Evolutionary conservation across 1,140 invertebrate species (phyloP).

Genomic region (Drosophila sproati): DNA sequence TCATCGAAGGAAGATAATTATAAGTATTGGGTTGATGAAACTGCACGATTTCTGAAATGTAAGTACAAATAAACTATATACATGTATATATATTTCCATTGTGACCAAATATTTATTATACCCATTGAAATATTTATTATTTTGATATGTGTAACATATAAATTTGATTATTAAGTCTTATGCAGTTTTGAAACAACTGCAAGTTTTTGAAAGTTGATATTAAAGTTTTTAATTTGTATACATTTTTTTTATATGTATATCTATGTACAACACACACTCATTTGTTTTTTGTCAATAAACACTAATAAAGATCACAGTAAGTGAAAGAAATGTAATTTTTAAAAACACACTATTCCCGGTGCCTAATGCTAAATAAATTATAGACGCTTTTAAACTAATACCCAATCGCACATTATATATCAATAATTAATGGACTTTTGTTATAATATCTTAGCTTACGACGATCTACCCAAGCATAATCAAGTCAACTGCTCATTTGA

Average conservation of each 20-base stretch:
- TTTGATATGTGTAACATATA: not conserved
- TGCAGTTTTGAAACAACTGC: constrained; percentile 6
- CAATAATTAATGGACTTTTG: not conserved
- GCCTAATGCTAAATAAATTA: constrained; percentile 12
- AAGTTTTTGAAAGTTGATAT: constrained; percentile 4
- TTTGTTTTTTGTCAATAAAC: constrained; percentile 57
- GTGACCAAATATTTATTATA: too few relatives aligned
- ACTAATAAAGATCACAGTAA: constrained; percentile 64
- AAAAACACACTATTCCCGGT: not conserved
- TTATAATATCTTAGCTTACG: constrained; percentile 58
- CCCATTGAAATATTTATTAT: too few relatives aligned
- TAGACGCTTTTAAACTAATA: not conserved
- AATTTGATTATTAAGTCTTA: not conserved
- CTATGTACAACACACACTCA: constrained; percentile 22
- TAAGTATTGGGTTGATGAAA: constrained; percentile 91
- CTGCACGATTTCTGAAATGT: constrained; percentile 84
- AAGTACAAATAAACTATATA: constrained; percentile 36
- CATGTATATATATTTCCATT: too few relatives aligned
- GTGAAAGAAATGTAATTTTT: constrained; percentile 37
- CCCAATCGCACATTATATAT: not conserved
- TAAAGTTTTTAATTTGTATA: constrained; percentile 4
- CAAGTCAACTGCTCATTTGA: constrained; percentile 81
- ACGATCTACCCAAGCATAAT: constrained; percentile 75
- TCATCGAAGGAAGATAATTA: constrained; percentile 91
- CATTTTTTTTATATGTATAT: constrained; percentile 17